A percentile compares a stretch with the other conserved stretches of the same genome.
Conservation (phyloP, 2,113 vertebrate species). For the Micromys minutus region DNA sequence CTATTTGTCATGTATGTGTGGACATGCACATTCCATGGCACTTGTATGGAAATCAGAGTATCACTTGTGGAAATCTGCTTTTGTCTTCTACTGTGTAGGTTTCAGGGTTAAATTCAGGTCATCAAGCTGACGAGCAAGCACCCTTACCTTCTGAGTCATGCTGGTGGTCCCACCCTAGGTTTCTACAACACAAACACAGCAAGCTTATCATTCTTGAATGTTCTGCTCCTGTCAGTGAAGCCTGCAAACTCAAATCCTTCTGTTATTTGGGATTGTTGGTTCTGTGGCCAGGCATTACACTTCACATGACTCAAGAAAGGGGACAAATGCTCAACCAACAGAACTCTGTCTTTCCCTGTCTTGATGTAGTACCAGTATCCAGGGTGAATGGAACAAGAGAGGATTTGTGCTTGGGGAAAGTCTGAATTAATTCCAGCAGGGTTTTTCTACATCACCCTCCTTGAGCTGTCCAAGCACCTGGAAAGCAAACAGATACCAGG, state of each 20-base stretch:
- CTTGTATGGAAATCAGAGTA: not conserved
- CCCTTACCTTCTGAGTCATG: not conserved
- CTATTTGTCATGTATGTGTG: not conserved
- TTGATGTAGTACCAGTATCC: not conserved
- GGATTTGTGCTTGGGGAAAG: not conserved
- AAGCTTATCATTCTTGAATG: not conserved
- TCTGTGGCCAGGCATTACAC: not conserved
- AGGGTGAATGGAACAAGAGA: not conserved
- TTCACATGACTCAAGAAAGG: not conserved
- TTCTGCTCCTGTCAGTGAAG: not conserved
- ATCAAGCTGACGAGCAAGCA: not conserved
- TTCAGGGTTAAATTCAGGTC: not conserved
- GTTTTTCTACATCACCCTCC: not conserved
- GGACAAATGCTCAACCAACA: not conserved
- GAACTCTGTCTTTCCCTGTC: not conserved
- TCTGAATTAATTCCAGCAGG: not conserved
- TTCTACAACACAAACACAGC: not conserved
- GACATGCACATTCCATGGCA: not conserved
- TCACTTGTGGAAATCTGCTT: not conserved
- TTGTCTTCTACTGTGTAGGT: not conserved
- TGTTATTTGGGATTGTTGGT: not conserved
- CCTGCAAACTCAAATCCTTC: not conserved
- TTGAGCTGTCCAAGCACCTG: not conserved
- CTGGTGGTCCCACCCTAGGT: not conserved
- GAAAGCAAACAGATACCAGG: not conserved